Conservation (phyloP, 1,140 invertebrate species). For the Hestina assimilis region DNA sequence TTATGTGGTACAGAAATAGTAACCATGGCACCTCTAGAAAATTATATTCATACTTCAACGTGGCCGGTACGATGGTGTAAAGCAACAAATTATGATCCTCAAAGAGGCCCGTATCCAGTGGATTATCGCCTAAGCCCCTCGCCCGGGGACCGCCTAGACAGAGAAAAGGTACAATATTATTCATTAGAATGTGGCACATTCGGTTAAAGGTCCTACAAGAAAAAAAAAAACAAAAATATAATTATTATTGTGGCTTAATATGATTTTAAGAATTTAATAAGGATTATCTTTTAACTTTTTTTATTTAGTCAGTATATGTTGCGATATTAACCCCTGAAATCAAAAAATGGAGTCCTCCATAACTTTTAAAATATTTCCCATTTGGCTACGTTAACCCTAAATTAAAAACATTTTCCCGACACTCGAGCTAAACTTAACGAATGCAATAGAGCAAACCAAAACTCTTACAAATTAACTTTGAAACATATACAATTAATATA, state of each 20-base stretch:
- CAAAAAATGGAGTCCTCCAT: too few relatives aligned
- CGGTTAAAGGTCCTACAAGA: conserved; percentile 21
- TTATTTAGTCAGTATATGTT: too few relatives aligned
- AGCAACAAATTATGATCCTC: conserved; percentile 26
- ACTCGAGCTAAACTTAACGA: too few relatives aligned
- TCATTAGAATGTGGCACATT: conserved; percentile 25
- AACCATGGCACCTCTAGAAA: not conserved
- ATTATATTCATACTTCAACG: not conserved
- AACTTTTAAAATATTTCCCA: too few relatives aligned
- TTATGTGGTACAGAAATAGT: too few relatives aligned
- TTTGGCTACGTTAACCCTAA: too few relatives aligned
- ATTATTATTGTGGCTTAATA: not conserved
- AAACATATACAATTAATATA: too few relatives aligned
- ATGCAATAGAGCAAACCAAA: too few relatives aligned
- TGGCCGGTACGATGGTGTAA: not conserved
- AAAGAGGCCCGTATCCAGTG: conserved; percentile 14
- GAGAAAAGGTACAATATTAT: conserved; percentile 26
- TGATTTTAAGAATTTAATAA: too few relatives aligned
- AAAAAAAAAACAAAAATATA: conserved; percentile 19
- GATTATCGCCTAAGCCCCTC: conserved; percentile 21
- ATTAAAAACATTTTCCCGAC: too few relatives aligned
- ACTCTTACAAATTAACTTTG: too few relatives aligned
- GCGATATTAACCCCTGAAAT: too few relatives aligned
- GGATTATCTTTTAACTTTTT: not conserved
- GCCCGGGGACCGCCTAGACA: conserved; percentile 12